Base-by-base conservation (phyloP, 2,888 invertebrate species). In the Polydrusus cervinus region DNA sequence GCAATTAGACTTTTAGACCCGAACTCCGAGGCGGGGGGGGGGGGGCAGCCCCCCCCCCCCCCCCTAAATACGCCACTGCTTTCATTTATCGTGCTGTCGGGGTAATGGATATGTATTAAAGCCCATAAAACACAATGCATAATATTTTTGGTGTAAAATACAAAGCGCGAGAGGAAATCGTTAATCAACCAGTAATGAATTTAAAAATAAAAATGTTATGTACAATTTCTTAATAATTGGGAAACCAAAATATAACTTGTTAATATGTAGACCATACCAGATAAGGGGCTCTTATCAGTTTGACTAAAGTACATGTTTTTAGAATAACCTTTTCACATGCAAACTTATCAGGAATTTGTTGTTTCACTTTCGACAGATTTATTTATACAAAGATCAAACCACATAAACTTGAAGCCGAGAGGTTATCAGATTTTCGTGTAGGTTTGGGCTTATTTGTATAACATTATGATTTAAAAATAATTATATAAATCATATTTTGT, bases 261-360 rank as follows among this genome's bases (percentile, higher is more conserved):
- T 38, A 38, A 40, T 60, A 60, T 60, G 11, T 38, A 60, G 38
- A 60, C 57, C 38, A 14, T 38, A n/a, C 25, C 61, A 68, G 73
- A 73, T 73, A 73, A 71, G 38, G n/a, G n/a, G 40, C 40, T 13
- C 20, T 68, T 73, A 73, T 73, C 73, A 73, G 67, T 60, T 53
- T 14, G 73, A 43, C 62, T 62, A 61, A 73, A 73, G 68, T 73
- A 73, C 73, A 73, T 68, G 67, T 51, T 73, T 73, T 73, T 51
- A 62, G 60, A 73, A 47, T 73, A 73, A 73, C 67, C 73, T 68
- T 73, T 72, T 68, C 38, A 68, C 73, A 73, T 73, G 43, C 51
- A 34, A 34, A 40, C 61, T 51, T 73, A 73, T 67, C 73, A 73
- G 34, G 40, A 72, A 49, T 51, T 34, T 60, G 57, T 60, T 72